These are phyloP conservation scores for Castor canadensis DNA, from an alignment of 2,113 vertebrate genomes.

Conservation along the genomic window DNA sequence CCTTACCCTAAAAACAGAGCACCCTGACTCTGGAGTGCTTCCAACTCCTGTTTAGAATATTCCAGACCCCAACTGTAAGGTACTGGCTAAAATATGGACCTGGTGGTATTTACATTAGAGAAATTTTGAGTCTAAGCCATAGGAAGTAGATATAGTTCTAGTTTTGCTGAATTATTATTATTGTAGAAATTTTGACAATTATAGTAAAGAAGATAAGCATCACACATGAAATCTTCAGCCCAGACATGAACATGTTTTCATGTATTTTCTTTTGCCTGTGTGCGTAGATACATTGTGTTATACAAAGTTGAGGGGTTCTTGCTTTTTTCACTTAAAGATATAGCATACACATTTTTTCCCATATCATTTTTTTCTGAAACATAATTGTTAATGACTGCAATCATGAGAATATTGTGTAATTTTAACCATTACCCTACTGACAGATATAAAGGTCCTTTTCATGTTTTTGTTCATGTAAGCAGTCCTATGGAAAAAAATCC, in stretches of 20 bases:
- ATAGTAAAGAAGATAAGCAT: neutral
- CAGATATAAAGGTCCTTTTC: neutral
- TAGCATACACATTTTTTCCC: slow-evolving; percentile 17
- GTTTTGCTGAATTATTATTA: neutral
- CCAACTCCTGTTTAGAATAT: neutral
- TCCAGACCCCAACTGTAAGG: neutral
- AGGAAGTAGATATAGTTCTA: neutral
- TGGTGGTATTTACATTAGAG: neutral
- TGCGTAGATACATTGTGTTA: neutral
- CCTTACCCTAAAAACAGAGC: neutral
- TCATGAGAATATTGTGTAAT: neutral
- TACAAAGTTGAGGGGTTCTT: neutral
- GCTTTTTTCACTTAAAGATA: neutral
- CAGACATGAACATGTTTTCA: neutral
- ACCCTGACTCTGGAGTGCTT: neutral
- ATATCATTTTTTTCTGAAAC: neutral
- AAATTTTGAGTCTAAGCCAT: neutral
- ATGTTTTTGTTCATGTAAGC: slow-evolving; percentile 25
- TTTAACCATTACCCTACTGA: neutral
- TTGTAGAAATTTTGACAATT: neutral
- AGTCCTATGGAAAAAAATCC: neutral
- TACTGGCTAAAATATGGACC: neutral
- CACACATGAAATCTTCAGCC: neutral
- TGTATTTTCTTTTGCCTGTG: neutral
- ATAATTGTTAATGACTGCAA: neutral